phyloP scores from a whole-genome alignment of 2,797 vertebrate species.

The Danio albolineatus region DNA sequence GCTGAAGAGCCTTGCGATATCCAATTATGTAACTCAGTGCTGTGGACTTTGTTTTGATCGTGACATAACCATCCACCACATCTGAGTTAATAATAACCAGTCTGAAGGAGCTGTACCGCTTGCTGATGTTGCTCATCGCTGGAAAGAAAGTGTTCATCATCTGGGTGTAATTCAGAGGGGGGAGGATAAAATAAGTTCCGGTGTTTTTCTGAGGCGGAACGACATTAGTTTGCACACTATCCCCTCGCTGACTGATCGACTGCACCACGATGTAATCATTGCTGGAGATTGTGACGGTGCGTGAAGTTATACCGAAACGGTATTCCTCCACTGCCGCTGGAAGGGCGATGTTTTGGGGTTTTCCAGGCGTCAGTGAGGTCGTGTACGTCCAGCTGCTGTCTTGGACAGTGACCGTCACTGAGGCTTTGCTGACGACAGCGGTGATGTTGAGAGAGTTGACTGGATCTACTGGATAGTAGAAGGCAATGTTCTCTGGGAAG shows the following conservation, averaged over 20 bases:
- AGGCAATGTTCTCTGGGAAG: conserved; percentile 78
- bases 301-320: accelerated
- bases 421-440: accelerated
- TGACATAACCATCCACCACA: accelerated
- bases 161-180: conserved; percentile 31
- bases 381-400: accelerated
- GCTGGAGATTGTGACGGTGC: conserved; percentile 50
- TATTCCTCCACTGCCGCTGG: accelerated
- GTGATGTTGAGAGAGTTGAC: conserved; percentile 54
- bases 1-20: conserved; percentile 30
- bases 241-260: conserved; percentile 26
- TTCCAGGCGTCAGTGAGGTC: accelerated
- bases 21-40: accelerated
- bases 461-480: conserved; percentile 46
- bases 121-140: neutral
- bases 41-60: accelerated
- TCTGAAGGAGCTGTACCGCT: conserved; percentile 59
- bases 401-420: accelerated
- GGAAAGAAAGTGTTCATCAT: neutral
- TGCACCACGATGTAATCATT: conserved; percentile 40
- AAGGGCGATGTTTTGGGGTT: accelerated
- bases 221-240: conserved; percentile 68
- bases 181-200: conserved; percentile 63
- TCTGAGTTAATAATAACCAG: conserved; percentile 70
- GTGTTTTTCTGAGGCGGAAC: conserved; percentile 58